phyloP scores from a whole-genome alignment of 2,888 invertebrate species.

The Byasa hedistus region DNA sequence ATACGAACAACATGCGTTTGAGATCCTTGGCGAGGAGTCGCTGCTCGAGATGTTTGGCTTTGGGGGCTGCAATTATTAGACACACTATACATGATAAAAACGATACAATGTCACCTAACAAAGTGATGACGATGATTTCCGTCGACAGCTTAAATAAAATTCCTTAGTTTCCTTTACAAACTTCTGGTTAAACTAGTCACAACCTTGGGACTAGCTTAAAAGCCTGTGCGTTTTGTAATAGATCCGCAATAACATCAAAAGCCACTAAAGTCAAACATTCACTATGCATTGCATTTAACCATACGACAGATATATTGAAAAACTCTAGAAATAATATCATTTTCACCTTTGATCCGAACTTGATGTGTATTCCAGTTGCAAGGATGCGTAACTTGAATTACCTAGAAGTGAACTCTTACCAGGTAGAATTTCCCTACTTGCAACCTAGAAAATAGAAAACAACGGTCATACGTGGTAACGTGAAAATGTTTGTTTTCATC shows the following conservation, averaged over 20 bases:
- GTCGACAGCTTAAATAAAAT: no score
- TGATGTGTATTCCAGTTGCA: conserved; percentile 70
- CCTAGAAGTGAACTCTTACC: conserved; percentile 65
- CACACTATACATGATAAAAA: background rate
- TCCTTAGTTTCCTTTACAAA: no score
- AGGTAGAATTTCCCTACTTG: conserved; percentile 68
- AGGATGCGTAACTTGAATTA: conserved; percentile 59
- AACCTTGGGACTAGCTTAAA: no score
- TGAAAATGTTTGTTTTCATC: no score
- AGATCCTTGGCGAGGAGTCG: conserved; percentile 55
- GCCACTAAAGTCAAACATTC: no score
- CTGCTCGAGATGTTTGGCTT: conserved; percentile 55
- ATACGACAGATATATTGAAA: no score
- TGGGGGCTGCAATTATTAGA: conserved; percentile 48
- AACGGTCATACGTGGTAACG: no score
- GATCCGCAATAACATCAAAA: no score
- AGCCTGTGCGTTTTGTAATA: no score
- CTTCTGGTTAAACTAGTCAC: no score
- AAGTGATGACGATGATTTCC: background rate
- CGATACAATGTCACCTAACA: background rate
- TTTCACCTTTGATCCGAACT: conserved; percentile 70
- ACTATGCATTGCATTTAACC: no score
- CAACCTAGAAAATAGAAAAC: conserved; percentile 46
- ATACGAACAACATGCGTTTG: conserved; percentile 45
- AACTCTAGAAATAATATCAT: background rate